Evolutionary conservation across 2,888 invertebrate species (phyloP), one percentile per base, ranked within the genome.

Genomic region (Cosmia pyralina): DNA sequence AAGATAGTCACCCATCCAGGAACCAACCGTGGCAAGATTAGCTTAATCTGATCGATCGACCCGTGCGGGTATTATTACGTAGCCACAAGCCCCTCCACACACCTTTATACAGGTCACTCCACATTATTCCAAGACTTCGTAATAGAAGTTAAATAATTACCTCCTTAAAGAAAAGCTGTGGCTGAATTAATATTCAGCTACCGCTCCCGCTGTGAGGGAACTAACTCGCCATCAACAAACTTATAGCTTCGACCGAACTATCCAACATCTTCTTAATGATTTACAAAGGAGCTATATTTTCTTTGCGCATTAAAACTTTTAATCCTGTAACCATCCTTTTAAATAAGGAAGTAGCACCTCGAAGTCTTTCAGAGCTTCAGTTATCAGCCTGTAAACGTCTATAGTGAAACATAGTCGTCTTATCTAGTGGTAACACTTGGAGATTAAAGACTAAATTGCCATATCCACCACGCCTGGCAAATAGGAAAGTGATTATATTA

Each of bases 211-310:
- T 70, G 69, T 59, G 72, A 60, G 50, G 55, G n/a, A 67, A 52
- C 77, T 66, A 76, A 83, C 72, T 85, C 58, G 38, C 60, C 78
- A 64, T 78, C 75, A 85, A 82, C 72, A 82, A 83, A 85, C 63
- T 83, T 82, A 69, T 53, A 52, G 82, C 66, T 58, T 57, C 69
- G 52, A 46, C 60, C 28, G 57, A 77, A 85, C 77, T 83, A 80
- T 77, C 73, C 77, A 46, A 58, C 73, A 41, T 72, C 80, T 68
- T 62, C 68, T 84, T 71, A 72, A 77, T 76, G 77, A 83, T 83
- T 83, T 77, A 85, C 73, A 57, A 66, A 80, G 75, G 53, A 64
- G 38, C 71, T 79, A 73, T 77, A 83, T 80, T 82, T 85, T 77
- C 74, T 75, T 74, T 66, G 65, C 41, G 63, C 55, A 67, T 79